Base-by-base conservation (phyloP, 2,113 vertebrate genomes). In the Mus musculus region DNA sequence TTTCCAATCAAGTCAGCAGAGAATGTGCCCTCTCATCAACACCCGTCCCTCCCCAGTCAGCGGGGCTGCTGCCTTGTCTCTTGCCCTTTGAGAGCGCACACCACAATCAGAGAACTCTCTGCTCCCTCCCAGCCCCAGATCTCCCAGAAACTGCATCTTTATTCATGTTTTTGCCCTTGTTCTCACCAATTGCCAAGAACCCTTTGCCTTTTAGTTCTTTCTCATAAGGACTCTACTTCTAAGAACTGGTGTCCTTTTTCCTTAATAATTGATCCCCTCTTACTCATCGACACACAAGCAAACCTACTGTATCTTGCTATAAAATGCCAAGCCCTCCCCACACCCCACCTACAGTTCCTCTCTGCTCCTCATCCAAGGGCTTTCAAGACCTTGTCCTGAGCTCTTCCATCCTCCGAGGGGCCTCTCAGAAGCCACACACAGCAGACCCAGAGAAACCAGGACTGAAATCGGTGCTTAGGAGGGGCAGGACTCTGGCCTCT, bases 261-360 rank as follows among this genome's bases (percentile, higher is more conserved):
- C 52, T 86, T 54, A 95, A 80, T 88, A 84, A 94, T 67, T 90
- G 69, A 94, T 87, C 88, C 78, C 71, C 71, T 71, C 78, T 33
- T 77, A 39, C 65, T 42, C 56, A 54, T 56, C 8, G 39, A 93
- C 75, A 90, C 67, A 30, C 46, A 75, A 91, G 69, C 88, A 84
- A 36, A 78, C 80, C 54, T 82, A 69, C 5, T 78, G 17, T 24
- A n/a, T 39, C 63, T 80, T 89, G n/a, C 63, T 78, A 52, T 72
- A n/a, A 75, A 86, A 91, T 59, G 52, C 24, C 52, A 76, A 78
- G 61, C 39, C 42, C 14, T 87, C 4, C 11, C 24, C 12, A 4
- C 9, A 86, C 7, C 14, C 39, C 16, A 5, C 9, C 49, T 17
- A 1, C 3, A 10, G n/a, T 36, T 52, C 26, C 2, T 76, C 69